Evolutionary conservation across 2,888 invertebrate species (phyloP).

Genomic region (Orthonevra nobilis): DNA sequence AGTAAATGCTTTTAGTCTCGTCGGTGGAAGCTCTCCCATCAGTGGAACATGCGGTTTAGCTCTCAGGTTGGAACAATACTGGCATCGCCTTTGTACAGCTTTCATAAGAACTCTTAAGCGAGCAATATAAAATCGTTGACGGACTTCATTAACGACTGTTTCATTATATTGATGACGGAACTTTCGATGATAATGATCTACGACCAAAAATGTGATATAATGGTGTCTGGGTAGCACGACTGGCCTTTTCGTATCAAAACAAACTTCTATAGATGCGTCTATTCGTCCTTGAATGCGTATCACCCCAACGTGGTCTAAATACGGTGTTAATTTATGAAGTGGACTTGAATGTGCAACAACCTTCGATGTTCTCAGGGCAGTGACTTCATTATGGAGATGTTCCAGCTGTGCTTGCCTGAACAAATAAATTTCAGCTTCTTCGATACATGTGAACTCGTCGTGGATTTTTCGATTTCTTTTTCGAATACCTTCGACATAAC

Average conservation of each 20-base stretch:
- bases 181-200: background rate
- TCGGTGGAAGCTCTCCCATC: constrained; percentile 25
- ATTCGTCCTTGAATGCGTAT: background rate
- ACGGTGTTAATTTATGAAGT: constrained; percentile 3
- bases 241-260: background rate
- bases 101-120: background rate
- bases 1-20: constrained; percentile 30
- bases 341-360: background rate
- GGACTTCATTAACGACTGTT: constrained; percentile 37
- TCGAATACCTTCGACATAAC: background rate
- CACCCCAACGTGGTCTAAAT: constrained; percentile 6
- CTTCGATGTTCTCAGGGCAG: background rate
- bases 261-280: background rate
- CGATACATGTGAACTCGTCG: background rate
- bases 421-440: background rate
- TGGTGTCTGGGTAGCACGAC: background rate
- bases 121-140: constrained; percentile 15
- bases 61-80: constrained; percentile 1
- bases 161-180: constrained; percentile 7
- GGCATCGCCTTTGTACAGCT: background rate
- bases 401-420: background rate
- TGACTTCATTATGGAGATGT: background rate
- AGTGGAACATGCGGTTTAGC: constrained; percentile 1
- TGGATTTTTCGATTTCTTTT: background rate
- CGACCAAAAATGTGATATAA: background rate